Percentiles rank a stretch among this genome's conserved stretches.
Evolutionary conservation across 2,797 vertebrate genomes (phyloP).

Genomic region (Xerus rutilus): DNA sequence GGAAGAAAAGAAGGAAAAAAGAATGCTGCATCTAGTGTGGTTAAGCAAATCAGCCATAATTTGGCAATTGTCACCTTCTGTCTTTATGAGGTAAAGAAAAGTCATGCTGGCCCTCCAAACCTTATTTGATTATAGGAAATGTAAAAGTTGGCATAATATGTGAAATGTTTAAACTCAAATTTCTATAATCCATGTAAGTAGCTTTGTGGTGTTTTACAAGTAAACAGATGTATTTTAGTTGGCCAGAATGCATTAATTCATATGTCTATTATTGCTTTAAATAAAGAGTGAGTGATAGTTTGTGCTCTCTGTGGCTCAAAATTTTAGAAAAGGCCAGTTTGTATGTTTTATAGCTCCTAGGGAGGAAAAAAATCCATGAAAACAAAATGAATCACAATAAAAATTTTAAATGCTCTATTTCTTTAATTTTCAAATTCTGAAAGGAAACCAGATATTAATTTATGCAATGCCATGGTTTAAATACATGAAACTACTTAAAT

Average conservation of each 20-base stretch:
- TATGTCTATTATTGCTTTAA: background rate
- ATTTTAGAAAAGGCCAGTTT: conserved; percentile 46
- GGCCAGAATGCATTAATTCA: background rate
- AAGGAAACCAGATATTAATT: conserved; percentile 6
- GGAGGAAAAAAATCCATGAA: background rate
- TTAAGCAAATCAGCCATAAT: background rate
- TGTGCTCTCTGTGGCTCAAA: background rate
- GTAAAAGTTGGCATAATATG: background rate
- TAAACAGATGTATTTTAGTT: background rate
- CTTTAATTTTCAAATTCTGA: conserved; percentile 39
- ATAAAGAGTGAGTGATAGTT: background rate
- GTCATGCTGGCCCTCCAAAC: background rate
- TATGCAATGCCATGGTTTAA: background rate
- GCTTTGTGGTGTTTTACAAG: background rate
- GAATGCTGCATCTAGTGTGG: background rate
- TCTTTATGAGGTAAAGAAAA: background rate
- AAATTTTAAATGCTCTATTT: background rate
- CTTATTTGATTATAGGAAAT: background rate
- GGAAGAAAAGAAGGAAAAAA: fast-evolving
- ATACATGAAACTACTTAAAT: background rate
- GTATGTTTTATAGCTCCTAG: background rate
- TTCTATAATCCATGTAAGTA: background rate
- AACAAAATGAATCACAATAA: conserved; percentile 21
- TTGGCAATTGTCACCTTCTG: background rate
- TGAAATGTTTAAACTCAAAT: background rate